Percentiles rank a stretch among this genome's conserved stretches.
These are phyloP conservation scores for Podarcis raffonei DNA, from an alignment of 2,113 vertebrate species.

Conservation along the genomic window DNA sequence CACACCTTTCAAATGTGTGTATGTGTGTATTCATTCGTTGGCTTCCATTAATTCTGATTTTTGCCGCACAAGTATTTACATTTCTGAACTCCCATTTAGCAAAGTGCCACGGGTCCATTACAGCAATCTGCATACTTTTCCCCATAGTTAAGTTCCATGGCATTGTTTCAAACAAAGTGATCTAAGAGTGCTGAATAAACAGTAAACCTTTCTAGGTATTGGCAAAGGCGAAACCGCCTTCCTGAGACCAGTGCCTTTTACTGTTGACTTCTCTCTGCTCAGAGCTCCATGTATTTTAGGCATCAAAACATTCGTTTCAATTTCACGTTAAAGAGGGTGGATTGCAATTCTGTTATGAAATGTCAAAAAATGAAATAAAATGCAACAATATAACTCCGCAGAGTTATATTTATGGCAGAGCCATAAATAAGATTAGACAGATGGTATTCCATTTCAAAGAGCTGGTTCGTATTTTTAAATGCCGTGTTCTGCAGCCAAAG, in stretches of 20 bases:
- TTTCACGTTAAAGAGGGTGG: neutral
- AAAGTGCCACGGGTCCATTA: neutral
- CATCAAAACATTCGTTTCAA: neutral
- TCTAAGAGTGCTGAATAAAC: neutral
- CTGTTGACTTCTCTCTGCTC: neutral
- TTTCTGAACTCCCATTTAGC: neutral
- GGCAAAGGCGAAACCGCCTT: neutral
- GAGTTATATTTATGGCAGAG: neutral
- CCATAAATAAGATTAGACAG: neutral
- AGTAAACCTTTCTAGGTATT: neutral
- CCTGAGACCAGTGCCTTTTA: neutral
- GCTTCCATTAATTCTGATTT: neutral
- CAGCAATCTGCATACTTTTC: neutral
- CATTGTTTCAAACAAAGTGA: slow-evolving; percentile 4
- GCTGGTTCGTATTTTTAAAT: neutral
- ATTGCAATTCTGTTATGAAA: neutral
- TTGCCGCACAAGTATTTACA: neutral
- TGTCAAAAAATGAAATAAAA: neutral
- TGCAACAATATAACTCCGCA: neutral
- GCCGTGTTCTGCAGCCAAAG: neutral
- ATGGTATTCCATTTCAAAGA: neutral
- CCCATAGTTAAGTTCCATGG: neutral
- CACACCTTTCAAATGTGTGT: too few species aligned
- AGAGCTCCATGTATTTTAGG: neutral
- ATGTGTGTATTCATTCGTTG: neutral